These are phyloP conservation scores for Napeogenes sylphis DNA, from an alignment of 2,888 invertebrate species.

Conservation along the genomic window DNA sequence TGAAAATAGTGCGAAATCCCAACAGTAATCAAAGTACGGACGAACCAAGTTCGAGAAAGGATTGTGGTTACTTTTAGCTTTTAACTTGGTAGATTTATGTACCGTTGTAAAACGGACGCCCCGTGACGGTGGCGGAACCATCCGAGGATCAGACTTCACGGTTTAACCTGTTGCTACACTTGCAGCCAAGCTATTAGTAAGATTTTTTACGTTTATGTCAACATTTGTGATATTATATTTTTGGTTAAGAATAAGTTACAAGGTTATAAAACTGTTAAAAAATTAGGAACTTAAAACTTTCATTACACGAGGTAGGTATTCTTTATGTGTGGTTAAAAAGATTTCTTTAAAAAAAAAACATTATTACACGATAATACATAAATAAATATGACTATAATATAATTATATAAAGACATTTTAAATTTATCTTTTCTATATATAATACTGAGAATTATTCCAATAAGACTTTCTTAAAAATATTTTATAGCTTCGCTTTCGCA, in stretches of 20 bases:
- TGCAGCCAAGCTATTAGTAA: slow-evolving; percentile 2
- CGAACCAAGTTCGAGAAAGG: slow-evolving; percentile 3
- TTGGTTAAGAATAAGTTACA: too few relatives aligned
- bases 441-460: too few relatives aligned
- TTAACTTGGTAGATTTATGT: slow-evolving; percentile 21
- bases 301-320: too few relatives aligned
- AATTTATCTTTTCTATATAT: too few relatives aligned
- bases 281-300: too few relatives aligned
- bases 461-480: neutral
- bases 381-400: too few relatives aligned
- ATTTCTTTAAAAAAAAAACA: too few relatives aligned
- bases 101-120: slow-evolving; percentile 20
- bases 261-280: too few relatives aligned
- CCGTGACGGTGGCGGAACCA: slow-evolving; percentile 19
- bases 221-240: too few relatives aligned
- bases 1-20: neutral
- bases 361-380: too few relatives aligned
- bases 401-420: too few relatives aligned
- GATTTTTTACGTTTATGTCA: neutral
- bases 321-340: too few relatives aligned
- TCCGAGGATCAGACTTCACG: slow-evolving; percentile 19
- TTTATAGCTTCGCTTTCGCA: slow-evolving; percentile 14
- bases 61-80: neutral
- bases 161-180: neutral
- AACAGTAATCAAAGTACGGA: slow-evolving; percentile 6